Conservation (phyloP, 2,797 vertebrate species). For the Takifugu rubripes region DNA sequence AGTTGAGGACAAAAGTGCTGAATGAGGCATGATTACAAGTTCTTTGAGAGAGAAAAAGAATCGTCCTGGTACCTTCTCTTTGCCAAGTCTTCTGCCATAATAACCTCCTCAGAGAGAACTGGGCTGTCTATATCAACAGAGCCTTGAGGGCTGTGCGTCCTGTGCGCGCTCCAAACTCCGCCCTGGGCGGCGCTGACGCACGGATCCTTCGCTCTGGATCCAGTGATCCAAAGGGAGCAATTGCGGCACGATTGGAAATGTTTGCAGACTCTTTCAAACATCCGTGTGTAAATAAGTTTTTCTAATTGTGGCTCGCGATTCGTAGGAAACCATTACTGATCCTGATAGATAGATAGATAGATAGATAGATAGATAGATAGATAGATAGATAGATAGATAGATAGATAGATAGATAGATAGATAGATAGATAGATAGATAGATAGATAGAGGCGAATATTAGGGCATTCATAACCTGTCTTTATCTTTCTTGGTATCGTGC, state of each 20-base stretch:
- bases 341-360: too few relatives aligned
- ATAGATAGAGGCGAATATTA: too few relatives aligned
- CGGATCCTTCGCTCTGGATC: not conserved
- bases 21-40: conserved; percentile 19
- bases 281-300: not conserved
- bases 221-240: conserved; percentile 9
- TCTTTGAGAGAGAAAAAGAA: conserved; percentile 1
- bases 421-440: too few relatives aligned
- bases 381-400: too few relatives aligned
- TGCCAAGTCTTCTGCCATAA: conserved; percentile 49
- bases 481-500: too few relatives aligned
- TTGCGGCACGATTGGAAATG: not conserved
- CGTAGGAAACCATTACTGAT: too few relatives aligned
- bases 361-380: too few relatives aligned
- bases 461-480: too few relatives aligned
- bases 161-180: conserved; percentile 52
- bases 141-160: conserved; percentile 41
- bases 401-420: too few relatives aligned
- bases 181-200: conserved; percentile 47
- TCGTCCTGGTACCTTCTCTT: conserved; percentile 16
- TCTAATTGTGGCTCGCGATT: too few relatives aligned
- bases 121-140: conserved; percentile 51
- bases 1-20: conserved; percentile 1
- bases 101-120: conserved; percentile 48
- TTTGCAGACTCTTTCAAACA: not conserved